Percentiles rank a stretch among this genome's conserved stretches.
phyloP scores from a whole-genome alignment of 1,140 invertebrate species.

The Drosophila tristis region DNA sequence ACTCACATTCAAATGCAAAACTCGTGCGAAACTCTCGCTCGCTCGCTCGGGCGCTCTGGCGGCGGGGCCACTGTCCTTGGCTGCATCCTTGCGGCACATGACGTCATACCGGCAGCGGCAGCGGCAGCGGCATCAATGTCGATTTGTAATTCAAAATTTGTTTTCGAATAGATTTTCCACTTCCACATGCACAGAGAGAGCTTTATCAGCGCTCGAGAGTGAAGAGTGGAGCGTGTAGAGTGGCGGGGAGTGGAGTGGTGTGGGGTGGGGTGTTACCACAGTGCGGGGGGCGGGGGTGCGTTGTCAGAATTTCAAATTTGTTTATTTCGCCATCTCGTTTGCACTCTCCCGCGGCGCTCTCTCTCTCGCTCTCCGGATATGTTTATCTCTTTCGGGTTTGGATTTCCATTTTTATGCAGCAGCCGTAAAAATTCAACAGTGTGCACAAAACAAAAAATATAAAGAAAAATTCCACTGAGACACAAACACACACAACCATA shows the following conservation, averaged over 20 bases:
- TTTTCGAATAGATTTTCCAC: constrained; percentile 81
- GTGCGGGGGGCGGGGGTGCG: constrained; percentile 8
- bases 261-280: too few relatives aligned
- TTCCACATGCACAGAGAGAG: constrained; percentile 29
- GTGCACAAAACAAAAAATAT: constrained; percentile 50
- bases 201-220: too few relatives aligned
- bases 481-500: constrained; percentile 8
- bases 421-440: constrained; percentile 78
- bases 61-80: constrained; percentile 27
- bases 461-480: constrained; percentile 14
- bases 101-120: constrained; percentile 53
- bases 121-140: constrained; percentile 40
- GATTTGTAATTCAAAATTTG: constrained; percentile 83
- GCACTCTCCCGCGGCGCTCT: constrained; percentile 18
- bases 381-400: constrained; percentile 30
- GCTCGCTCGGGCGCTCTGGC: constrained; percentile 27
- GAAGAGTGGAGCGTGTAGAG: too few relatives aligned
- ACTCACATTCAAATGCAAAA: constrained; percentile 82
- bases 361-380: constrained; percentile 22
- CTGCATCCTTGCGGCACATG: constrained; percentile 61
- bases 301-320: constrained; percentile 75
- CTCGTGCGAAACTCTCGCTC: constrained; percentile 77
- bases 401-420: constrained; percentile 70
- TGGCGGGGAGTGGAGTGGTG: too few relatives aligned
- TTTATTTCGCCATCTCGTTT: constrained; percentile 29